Conservation (phyloP, 2,888 invertebrate genomes). For the Metallyticus violacea region DNA sequence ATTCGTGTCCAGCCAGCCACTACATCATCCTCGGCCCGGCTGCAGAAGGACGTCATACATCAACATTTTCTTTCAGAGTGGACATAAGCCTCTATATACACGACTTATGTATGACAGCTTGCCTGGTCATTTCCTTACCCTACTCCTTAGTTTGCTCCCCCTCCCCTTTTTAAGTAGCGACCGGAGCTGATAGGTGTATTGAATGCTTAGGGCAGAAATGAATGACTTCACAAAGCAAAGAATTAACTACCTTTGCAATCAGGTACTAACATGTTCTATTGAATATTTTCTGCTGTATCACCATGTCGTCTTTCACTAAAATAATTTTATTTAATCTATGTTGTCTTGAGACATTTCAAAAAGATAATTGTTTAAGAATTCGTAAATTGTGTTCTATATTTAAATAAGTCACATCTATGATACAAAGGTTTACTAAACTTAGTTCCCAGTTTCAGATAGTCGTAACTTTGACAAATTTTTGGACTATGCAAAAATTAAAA, state of each 20-base stretch:
- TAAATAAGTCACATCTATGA: too few species aligned
- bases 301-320: too few species aligned
- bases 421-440: too few species aligned
- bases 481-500: too few species aligned
- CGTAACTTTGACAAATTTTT: too few species aligned
- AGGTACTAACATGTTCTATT: too few species aligned
- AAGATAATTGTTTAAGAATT: too few species aligned
- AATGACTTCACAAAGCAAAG: not conserved
- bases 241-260: not conserved
- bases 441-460: too few species aligned
- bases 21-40: not conserved
- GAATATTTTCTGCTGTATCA: too few species aligned
- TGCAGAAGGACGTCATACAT: constrained; percentile 9
- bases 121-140: not conserved
- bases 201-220: not conserved
- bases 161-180: not conserved
- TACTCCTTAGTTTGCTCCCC: not conserved
- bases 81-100: not conserved
- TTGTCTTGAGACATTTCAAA: too few species aligned
- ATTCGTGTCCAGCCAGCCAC: not conserved
- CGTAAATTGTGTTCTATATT: too few species aligned
- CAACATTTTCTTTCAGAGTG: constrained; percentile 2
- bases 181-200: not conserved
- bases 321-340: too few species aligned
- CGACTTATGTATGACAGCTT: not conserved